Base-by-base conservation (phyloP, 2,797 vertebrate genomes). In the Antennarius maculatus region DNA sequence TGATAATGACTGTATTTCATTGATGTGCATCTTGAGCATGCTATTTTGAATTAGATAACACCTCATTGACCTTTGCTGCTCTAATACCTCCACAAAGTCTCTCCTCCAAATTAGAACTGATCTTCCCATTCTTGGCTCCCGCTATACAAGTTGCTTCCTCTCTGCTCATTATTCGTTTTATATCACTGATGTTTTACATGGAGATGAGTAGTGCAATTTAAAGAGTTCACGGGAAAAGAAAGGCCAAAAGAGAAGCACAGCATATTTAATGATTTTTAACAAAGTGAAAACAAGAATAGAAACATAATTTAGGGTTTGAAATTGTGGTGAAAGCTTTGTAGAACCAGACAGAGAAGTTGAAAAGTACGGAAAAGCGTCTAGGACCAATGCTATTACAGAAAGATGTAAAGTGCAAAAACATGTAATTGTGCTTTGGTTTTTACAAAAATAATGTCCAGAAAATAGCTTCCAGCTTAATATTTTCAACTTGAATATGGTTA, bases 401-500 rank as follows among this genome's bases (percentile, higher is more conserved):
- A 61, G 54, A 74, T 51, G 48, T 41, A 58, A 65, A 53, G 69
- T 75, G 57, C 55, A 81, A 23, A 23, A 23, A 23, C 23, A 23
- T 23, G 55, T 76, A 86, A 85, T 80, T 83, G 67, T 70, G 66
- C 65, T 75, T 59, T 77, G 75, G 70, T 82, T 71, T 81, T 77
- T 56, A 45, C 69, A 72, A 76, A 66, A 52, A 54, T 65, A 84
- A 82, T 77, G 68, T 81, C 62, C 52, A 27, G 15, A 67, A 71
- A 71, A 65, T 49, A 57, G 31, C 31, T 34, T 34, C 7, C 31
- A 34, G 31, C 31, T 34, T 8, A 34, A 34, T 48, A 2, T 13
- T 46, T 54, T 68, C 63, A 42, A 43, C 55, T 61, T 60, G 49
- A 48, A 56, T 48, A 16, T 43, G 3, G 11, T 59, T 34, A 43